A percentile compares a stretch with the other conserved stretches of the same genome.
Conservation (phyloP, 2,113 vertebrate genomes). For the Miniopterus natalensis region DNA sequence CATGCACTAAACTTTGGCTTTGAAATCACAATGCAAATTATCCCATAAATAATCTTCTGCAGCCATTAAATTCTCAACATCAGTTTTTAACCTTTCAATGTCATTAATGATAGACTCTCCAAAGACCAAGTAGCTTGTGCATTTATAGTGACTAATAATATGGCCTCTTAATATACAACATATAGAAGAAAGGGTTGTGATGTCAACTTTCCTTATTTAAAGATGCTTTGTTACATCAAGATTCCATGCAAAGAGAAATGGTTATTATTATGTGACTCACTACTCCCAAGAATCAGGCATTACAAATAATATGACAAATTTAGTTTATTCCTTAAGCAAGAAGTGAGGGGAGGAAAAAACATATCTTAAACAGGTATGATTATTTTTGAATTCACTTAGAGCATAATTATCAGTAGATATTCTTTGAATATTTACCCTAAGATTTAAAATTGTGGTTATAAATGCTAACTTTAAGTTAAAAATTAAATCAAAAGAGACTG, state of each 20-base stretch:
- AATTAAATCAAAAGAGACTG: not conserved
- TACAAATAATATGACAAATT: not conserved
- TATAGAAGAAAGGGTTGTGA: conserved; percentile 6
- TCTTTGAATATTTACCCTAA: not conserved
- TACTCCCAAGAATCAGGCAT: not conserved
- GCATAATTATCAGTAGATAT: not conserved
- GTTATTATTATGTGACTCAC: conserved; percentile 48
- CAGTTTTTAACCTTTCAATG: conserved; percentile 53
- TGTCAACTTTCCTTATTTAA: conserved; percentile 27
- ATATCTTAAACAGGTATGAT: not conserved
- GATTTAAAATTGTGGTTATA: not conserved
- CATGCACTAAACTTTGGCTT: not conserved
- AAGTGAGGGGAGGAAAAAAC: not conserved
- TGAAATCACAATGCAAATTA: conserved; percentile 52
- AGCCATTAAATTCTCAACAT: conserved; percentile 14
- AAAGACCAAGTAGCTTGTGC: not conserved
- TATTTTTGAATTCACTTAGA: not conserved
- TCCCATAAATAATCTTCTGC: conserved; percentile 49
- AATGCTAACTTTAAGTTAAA: not conserved
- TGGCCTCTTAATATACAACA: conserved; percentile 7
- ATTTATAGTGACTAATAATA: conserved; percentile 24
- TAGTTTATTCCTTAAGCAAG: not conserved
- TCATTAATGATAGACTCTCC: conserved; percentile 56
- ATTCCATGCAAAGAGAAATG: conserved; percentile 35
- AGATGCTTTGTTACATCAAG: conserved; percentile 4